Base-by-base conservation (phyloP, 2,113 vertebrate genomes). In the Rhizomys pruinosus region DNA sequence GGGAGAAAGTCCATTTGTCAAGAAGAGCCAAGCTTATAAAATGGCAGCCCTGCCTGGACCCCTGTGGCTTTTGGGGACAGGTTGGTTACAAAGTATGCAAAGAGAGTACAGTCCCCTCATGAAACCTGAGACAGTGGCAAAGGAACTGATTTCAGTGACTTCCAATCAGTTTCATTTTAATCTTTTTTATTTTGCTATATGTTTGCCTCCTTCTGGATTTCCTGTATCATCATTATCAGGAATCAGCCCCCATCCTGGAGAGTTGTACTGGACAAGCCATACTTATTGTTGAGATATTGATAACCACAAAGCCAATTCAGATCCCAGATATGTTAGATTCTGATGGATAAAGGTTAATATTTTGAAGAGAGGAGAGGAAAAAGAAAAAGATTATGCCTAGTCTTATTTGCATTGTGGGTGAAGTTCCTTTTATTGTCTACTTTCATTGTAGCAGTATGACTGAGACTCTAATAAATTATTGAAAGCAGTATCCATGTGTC, bases 271-370 rank as follows among this genome's bases (percentile, higher is more conserved):
- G 92, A 97, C 98, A 97, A 97, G 97, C n/a, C n/a, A 90, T 97
- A 92, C 74, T 39, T 78, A 22, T 93, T 97, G 96, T 86, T 95
- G 97, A 98, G 94, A 92, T 97, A 96, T 12, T 93, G 91, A 91
- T 95, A 92, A 92, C 94, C 91, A 96, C 94, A 97, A 95, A 98
- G 74, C 80, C 92, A 0, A 59, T 88, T n/a, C 91, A 84, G 84
- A 68, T 88, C 95, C 88, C 11, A 39, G 72, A 95, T 93, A 95
- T 96, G 84, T 85, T 94, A 95, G 96, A 95, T 95, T 95, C 93
- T 97, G 95, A 97, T 91, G 92, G 97, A 98, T 97, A 97, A 98
- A 96, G 96, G 96, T 91, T 97, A 97, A 96, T 98, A 97, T 97
- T 97, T n/a, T 94, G 95, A 95, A 97, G 84, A 87, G 90, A 89